Conservation (phyloP, 1,140 invertebrate genomes). For the Plectus sambesii region DNA sequence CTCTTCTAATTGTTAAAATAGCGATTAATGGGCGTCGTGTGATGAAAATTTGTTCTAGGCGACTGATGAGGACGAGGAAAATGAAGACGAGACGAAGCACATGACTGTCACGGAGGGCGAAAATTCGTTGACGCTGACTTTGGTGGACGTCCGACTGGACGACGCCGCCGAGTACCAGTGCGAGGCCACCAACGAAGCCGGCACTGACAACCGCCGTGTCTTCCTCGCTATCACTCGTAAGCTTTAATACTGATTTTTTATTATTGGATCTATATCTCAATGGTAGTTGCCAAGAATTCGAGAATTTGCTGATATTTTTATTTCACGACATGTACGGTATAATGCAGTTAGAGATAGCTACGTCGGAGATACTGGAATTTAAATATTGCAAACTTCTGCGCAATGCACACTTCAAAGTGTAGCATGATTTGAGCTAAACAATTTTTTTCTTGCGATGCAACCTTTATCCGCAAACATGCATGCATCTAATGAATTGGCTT, state of each 20-base stretch:
- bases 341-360: too few relatives aligned
- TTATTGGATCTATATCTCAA: too few relatives aligned
- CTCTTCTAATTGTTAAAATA: too few relatives aligned
- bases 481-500: too few relatives aligned
- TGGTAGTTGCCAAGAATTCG: too few relatives aligned
- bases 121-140: conserved; percentile 12
- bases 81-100: background rate
- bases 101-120: conserved; percentile 10
- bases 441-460: conserved; percentile 1
- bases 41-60: background rate
- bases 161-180: conserved; percentile 22
- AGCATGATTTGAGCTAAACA: background rate
- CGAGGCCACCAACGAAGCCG: conserved; percentile 18
- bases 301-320: too few relatives aligned
- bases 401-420: background rate
- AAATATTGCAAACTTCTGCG: too few relatives aligned
- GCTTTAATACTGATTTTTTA: too few relatives aligned
- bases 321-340: too few relatives aligned
- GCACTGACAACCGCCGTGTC: conserved; percentile 8
- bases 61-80: background rate
- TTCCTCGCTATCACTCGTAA: conserved; percentile 18
- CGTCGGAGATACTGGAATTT: too few relatives aligned
- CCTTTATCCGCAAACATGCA: too few relatives aligned
- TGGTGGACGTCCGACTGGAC: conserved; percentile 9
- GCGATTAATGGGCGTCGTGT: conserved; percentile 1